phyloP scores from a whole-genome alignment of 2,797 vertebrate genomes.

The Mus caroli region DNA sequence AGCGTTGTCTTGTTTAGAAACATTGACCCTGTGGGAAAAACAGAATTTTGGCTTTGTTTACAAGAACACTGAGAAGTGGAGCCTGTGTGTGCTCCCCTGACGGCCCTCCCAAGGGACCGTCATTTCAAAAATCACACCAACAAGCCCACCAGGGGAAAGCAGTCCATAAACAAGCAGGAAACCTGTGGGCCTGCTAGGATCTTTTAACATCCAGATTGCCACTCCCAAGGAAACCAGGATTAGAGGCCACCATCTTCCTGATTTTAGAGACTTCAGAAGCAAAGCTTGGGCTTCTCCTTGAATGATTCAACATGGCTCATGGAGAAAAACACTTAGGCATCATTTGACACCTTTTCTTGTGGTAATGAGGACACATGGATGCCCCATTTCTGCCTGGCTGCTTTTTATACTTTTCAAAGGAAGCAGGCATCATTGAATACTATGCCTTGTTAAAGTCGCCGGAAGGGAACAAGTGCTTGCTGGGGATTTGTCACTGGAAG shows the following conservation, averaged over 20 bases:
- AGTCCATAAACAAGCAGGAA: neutral
- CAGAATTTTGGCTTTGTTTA: neutral
- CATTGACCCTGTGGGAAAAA: neutral
- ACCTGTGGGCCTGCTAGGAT: neutral
- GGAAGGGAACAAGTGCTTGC: neutral
- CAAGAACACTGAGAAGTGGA: neutral
- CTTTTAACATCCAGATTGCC: neutral
- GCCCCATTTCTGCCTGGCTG: neutral
- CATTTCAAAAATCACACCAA: neutral
- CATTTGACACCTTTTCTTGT: neutral
- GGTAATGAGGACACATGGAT: constrained; percentile 39
- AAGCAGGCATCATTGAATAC: constrained; percentile 24
- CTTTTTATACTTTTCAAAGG: constrained; percentile 38
- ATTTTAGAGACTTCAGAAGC: constrained; percentile 11
- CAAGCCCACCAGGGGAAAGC: neutral
- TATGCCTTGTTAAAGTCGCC: constrained; percentile 18
- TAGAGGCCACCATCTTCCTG: neutral
- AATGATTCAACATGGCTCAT: neutral
- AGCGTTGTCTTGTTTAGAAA: constrained; percentile 4
- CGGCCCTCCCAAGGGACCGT: neutral
- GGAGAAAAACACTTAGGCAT: neutral
- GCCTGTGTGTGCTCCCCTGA: neutral
- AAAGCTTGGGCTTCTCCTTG: neutral
- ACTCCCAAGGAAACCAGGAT: neutral
- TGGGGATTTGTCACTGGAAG: neutral